These are phyloP conservation scores for Drosophila multiciliata DNA, from an alignment of 2,888 invertebrate species.

Conservation along the genomic window DNA sequence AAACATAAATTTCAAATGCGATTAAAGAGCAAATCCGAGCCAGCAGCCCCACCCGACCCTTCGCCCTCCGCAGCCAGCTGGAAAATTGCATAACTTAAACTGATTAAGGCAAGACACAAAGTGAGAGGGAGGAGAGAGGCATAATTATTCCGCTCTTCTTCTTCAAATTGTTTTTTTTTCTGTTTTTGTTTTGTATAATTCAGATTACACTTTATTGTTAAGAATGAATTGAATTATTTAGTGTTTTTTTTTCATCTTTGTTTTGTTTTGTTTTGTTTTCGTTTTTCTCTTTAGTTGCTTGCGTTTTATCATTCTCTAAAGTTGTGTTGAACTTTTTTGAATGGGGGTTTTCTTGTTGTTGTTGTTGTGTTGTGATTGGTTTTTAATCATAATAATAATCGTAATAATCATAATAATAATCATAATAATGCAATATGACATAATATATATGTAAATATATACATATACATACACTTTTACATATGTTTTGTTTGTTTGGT, in stretches of 20 bases:
- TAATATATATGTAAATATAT: conserved; percentile 44
- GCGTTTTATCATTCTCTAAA: conserved; percentile 41
- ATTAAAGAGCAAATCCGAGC: conserved; percentile 7
- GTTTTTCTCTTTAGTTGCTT: conserved; percentile 48
- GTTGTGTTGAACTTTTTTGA: conserved; percentile 49
- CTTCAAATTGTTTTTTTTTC: conserved; percentile 25
- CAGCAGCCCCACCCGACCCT: not conserved
- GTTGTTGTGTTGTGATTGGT: conserved; percentile 51
- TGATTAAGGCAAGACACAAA: conserved; percentile 22
- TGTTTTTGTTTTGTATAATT: conserved; percentile 71
- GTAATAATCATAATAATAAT: conserved; percentile 53
- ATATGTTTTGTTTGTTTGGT: conserved; percentile 27
- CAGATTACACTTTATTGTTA: conserved; percentile 83
- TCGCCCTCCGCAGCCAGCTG: conserved; percentile 8
- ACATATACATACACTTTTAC: conserved; percentile 4
- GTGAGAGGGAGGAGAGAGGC: conserved; percentile 3
- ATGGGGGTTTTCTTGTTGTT: conserved; percentile 27
- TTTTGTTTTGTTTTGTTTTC: conserved; percentile 43
- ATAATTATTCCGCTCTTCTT: conserved; percentile 12
- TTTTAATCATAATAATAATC: conserved; percentile 44
- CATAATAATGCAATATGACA: conserved; percentile 70
- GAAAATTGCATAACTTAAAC: conserved; percentile 32
- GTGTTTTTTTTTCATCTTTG: conserved; percentile 38
- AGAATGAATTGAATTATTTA: conserved; percentile 83
- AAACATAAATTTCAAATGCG: conserved; percentile 17